Percentiles rank a stretch among this genome's conserved stretches.
Conservation (phyloP, 2,113 vertebrate species). For the Micronycteris hirsuta region DNA sequence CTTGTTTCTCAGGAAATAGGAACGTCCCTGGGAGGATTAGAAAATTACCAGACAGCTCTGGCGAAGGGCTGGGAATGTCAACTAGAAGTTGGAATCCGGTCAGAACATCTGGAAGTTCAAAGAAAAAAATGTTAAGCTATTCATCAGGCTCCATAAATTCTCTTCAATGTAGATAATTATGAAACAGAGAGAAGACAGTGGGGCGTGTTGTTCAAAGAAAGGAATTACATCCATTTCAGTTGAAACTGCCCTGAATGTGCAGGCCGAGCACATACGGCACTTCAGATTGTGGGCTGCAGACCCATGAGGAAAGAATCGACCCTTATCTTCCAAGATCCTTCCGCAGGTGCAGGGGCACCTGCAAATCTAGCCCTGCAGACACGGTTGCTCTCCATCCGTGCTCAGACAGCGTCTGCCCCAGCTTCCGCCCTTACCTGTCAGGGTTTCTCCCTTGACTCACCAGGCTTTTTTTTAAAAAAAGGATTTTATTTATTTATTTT, state of each 20-base stretch:
- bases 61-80: slow-evolving; percentile 39
- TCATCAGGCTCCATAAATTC: slow-evolving; percentile 39
- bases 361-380: neutral
- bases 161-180: slow-evolving; percentile 34
- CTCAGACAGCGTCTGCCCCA: neutral
- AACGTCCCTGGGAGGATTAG: slow-evolving; percentile 47
- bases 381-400: neutral
- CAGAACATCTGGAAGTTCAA: slow-evolving; percentile 60
- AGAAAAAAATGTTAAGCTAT: slow-evolving; percentile 12
- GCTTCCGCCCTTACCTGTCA: neutral
- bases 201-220: slow-evolving; percentile 13
- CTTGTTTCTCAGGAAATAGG: slow-evolving; percentile 61
- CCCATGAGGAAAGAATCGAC: neutral
- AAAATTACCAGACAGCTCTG: slow-evolving; percentile 21
- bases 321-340: neutral
- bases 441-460: no score
- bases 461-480: neutral
- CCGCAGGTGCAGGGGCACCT: neutral
- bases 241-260: neutral
- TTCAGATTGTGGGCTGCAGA: neutral
- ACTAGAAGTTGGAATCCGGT: slow-evolving; percentile 41
- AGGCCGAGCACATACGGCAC: neutral
- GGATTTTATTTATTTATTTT: no score
- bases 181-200: neutral
- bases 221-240: neutral